phyloP scores from a whole-genome alignment of 2,888 invertebrate species.

The Ischnura elegans region DNA sequence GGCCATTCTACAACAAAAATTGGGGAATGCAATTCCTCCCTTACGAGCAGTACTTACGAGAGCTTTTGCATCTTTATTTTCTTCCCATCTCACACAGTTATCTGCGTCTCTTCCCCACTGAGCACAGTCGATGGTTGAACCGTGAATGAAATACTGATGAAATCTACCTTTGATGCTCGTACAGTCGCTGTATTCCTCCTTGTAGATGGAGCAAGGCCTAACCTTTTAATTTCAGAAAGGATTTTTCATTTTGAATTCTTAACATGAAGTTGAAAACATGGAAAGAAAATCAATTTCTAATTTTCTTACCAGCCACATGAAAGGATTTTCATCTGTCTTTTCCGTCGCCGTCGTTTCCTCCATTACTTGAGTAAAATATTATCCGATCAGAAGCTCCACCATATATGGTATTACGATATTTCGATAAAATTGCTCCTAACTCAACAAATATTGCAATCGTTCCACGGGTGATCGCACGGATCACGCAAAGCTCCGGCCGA shows the following conservation, averaged over 20 bases:
- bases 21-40: not conserved
- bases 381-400: not conserved
- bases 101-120: slow-evolving; percentile 89
- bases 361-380: not conserved
- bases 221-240: slow-evolving; percentile 80
- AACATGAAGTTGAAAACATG: not conserved
- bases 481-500: not conserved
- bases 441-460: too few relatives aligned
- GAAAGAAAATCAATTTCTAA: not conserved
- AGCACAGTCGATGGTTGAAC: slow-evolving; percentile 86
- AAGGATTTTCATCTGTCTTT: not conserved
- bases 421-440: not conserved
- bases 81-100: slow-evolving; percentile 86
- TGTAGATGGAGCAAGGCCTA: slow-evolving; percentile 88
- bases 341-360: not conserved
- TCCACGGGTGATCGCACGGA: too few relatives aligned
- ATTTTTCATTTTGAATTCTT: not conserved
- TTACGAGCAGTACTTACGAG: slow-evolving; percentile 80
- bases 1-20: not conserved
- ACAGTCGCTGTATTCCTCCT: slow-evolving; percentile 91
- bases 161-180: slow-evolving; percentile 87
- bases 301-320: not conserved
- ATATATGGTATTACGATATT: not conserved
- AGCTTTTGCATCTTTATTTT: slow-evolving; percentile 82
- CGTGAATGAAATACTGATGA: slow-evolving; percentile 92